Base-by-base conservation (phyloP, 2,797 vertebrate species). In the Peromyscus nudipes region DNA sequence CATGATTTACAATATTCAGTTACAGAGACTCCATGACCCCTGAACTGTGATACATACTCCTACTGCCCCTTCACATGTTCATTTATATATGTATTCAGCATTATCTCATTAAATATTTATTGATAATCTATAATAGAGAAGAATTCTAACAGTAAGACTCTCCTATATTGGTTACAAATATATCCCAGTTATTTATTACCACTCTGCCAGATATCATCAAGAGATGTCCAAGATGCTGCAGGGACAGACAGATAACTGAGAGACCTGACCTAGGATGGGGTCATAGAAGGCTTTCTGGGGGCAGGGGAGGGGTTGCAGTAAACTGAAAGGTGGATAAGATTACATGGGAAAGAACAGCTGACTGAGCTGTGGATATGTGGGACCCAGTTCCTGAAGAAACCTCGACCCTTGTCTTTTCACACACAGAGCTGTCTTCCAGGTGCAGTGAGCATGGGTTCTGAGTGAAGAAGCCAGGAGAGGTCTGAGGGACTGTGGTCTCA, bases 71-170 rank as follows among this genome's bases (percentile, higher is more conserved):
- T 60, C 25, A 52, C 0, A 40, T 2, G n/a, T 7, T 57, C 37
- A 13, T 31, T 95, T 16, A 23, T 67, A 49, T 16, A 85, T 19
- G 19, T 31, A 62, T 21, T 88, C 49, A 31, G 31, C 4, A 21
- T 57, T 64, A 34, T 10, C 83, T 87, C 80, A 82, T 83, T 88
- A 92, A 62, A 43, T 75, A 86, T 43, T 64, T 86, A 79, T n/a
- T 93, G 17, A 65, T n/a, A 92, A 92, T 37, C 27, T n/a, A 11
- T 31, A 6, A 89, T 34, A 1, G 57, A 31, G 55, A 91, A 67
- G n/a, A 43, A 52, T 40, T 71, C 34, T n/a, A 52, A 16, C 67
- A 6, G 27, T 7, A 55, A 90, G 85, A 49, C 23, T 11, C 5
- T 27, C 34, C 29, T 43, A 90, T 23, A 19, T 1, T 65, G 57